phyloP scores from a whole-genome alignment of 2,797 vertebrate species.

The Zalophus californianus region DNA sequence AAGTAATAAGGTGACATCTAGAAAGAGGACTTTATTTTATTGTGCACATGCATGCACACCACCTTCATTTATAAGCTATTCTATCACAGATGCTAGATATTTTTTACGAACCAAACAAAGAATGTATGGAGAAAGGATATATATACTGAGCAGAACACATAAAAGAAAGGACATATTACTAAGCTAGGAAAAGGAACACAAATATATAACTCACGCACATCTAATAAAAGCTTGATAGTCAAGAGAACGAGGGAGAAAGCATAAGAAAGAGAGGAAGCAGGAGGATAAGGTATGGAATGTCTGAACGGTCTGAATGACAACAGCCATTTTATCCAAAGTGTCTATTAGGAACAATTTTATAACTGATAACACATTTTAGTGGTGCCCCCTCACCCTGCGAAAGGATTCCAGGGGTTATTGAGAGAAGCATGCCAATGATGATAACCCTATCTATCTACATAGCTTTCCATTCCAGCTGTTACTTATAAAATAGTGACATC shows the following conservation, averaged over 20 bases:
- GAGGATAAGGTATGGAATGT: neutral
- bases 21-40: neutral
- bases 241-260: neutral
- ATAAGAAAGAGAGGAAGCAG: neutral
- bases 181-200: neutral
- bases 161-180: neutral
- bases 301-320: neutral
- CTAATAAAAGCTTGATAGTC: neutral
- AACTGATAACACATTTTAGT: neutral
- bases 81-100: neutral
- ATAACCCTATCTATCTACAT: neutral
- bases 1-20: conserved; percentile 15
- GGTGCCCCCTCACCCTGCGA: neutral
- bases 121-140: neutral
- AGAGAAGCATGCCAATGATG: neutral
- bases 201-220: neutral
- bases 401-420: neutral
- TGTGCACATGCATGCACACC: neutral
- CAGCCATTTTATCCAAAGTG: neutral
- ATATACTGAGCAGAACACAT: conserved; percentile 1
- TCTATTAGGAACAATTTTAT: conserved; percentile 18
- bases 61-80: conserved; percentile 24
- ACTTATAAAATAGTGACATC: neutral
- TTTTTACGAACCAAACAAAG: conserved; percentile 43
- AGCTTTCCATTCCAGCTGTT: neutral